A percentile compares a stretch with the other conserved stretches of the same genome.
Evolutionary conservation across 2,888 invertebrate species (phyloP).

Genomic region (Sacculina carcini): DNA sequence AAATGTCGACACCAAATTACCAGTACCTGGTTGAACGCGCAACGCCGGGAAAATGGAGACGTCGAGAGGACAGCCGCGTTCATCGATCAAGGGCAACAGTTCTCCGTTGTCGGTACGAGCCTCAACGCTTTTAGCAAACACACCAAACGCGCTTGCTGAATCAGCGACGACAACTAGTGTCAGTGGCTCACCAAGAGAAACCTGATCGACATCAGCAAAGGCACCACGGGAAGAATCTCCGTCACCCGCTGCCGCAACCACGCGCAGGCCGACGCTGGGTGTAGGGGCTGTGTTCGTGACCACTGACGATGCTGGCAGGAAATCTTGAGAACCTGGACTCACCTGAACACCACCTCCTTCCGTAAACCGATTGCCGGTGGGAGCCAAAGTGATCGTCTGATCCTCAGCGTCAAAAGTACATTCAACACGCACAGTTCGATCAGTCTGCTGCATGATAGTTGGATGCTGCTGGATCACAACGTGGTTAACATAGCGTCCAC

Average conservation of each 20-base stretch:
- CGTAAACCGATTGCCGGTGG: constrained; percentile 14
- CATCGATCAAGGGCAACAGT: constrained; percentile 22
- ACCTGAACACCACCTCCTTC: constrained; percentile 14
- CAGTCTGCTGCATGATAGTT: constrained; percentile 24
- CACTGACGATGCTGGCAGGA: no score
- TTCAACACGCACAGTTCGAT: constrained; percentile 23
- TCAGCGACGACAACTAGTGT: constrained; percentile 22
- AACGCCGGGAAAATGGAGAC: constrained; percentile 23
- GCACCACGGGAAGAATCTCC: no score
- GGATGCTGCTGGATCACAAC: constrained; percentile 24
- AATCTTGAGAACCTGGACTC: constrained; percentile 13
- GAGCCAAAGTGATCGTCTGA: constrained; percentile 22
- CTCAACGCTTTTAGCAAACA: constrained; percentile 23
- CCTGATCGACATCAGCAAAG: constrained; percentile 22
- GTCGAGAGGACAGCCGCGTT: constrained; percentile 22
- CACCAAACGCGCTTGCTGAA: constrained; percentile 22
- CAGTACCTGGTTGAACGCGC: constrained; percentile 19
- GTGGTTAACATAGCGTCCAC: constrained; percentile 22
- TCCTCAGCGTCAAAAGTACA: constrained; percentile 23
- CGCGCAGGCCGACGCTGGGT: constrained; percentile 22
- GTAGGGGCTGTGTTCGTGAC: constrained; percentile 24
- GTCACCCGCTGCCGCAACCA: constrained; percentile 20
- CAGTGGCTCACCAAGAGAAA: constrained; percentile 23
- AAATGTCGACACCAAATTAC: constrained; percentile 21
- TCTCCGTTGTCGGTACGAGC: constrained; percentile 23